Evolutionary conservation across 2,888 invertebrate genomes (phyloP).

Genomic region (Orthosia gracilis): DNA sequence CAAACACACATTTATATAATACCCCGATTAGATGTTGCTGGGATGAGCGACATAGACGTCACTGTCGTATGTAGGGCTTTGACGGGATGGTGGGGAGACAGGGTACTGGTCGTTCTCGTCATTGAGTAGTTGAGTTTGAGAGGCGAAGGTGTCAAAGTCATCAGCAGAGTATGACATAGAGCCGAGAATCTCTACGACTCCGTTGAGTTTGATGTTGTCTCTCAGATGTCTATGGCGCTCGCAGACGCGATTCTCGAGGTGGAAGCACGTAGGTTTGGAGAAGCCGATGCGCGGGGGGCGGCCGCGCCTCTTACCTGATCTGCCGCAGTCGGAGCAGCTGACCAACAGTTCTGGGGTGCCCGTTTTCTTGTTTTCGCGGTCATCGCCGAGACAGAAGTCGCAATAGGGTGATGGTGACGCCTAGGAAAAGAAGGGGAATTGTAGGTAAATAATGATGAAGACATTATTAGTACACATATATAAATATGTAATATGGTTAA

Average conservation of each 20-base stretch:
- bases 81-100: constrained; percentile 83
- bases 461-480: too few relatives aligned
- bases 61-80: constrained; percentile 77
- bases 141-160: constrained; percentile 86
- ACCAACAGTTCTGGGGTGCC: constrained; percentile 98
- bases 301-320: constrained; percentile 95
- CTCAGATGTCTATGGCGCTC: constrained; percentile 77
- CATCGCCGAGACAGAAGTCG: constrained; percentile 99
- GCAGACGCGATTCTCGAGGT: constrained; percentile 79
- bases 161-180: constrained; percentile 87
- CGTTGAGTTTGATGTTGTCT: constrained; percentile 80
- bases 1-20: constrained; percentile 59
- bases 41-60: constrained; percentile 46
- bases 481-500: too few relatives aligned
- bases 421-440: constrained; percentile 36
- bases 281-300: constrained; percentile 72
- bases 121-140: constrained; percentile 79
- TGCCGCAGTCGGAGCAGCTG: constrained; percentile 99
- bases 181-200: constrained; percentile 82
- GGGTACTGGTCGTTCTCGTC: constrained; percentile 79
- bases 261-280: constrained; percentile 74
- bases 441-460: too few relatives aligned
- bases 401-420: constrained; percentile 98
- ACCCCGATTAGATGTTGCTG: constrained; percentile 57
- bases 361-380: constrained; percentile 98